phyloP scores from a whole-genome alignment of 2,113 vertebrate genomes.

The Lophius piscatorius region DNA sequence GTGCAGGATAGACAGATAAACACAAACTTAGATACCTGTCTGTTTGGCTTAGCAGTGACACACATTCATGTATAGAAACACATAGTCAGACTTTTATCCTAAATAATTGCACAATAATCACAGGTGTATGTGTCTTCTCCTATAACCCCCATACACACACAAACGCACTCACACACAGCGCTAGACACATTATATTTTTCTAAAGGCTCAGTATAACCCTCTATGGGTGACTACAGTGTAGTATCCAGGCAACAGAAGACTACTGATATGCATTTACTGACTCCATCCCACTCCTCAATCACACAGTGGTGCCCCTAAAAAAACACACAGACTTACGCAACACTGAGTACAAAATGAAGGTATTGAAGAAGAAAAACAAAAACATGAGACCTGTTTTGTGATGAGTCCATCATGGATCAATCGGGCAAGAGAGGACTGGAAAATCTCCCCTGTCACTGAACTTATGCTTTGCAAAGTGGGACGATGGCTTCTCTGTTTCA shows the following conservation, averaged over 20 bases:
- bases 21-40: no score
- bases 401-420: constrained; percentile 59
- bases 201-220: constrained; percentile 77
- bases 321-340: constrained; percentile 27
- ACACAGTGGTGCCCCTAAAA: constrained; percentile 63
- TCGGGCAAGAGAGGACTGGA: constrained; percentile 25
- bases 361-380: constrained; percentile 53
- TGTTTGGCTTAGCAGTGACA: no score
- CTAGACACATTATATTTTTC: constrained; percentile 58
- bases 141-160: constrained; percentile 31
- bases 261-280: constrained; percentile 69
- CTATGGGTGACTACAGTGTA: constrained; percentile 53
- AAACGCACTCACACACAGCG: constrained; percentile 30
- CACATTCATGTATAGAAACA: no score
- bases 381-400: no score
- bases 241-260: constrained; percentile 81
- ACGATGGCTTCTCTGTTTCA: constrained; percentile 29
- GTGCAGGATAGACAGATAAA: no score
- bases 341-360: constrained; percentile 45
- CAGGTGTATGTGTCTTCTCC: no score
- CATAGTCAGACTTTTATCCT: no score
- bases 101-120: no score
- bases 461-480: constrained; percentile 11
- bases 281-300: constrained; percentile 67
- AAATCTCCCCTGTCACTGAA: constrained; percentile 43